Evolutionary conservation across 92 coral and sea anemone species (phyloP).

Genomic region (Umimayanthus chanpuru): DNA sequence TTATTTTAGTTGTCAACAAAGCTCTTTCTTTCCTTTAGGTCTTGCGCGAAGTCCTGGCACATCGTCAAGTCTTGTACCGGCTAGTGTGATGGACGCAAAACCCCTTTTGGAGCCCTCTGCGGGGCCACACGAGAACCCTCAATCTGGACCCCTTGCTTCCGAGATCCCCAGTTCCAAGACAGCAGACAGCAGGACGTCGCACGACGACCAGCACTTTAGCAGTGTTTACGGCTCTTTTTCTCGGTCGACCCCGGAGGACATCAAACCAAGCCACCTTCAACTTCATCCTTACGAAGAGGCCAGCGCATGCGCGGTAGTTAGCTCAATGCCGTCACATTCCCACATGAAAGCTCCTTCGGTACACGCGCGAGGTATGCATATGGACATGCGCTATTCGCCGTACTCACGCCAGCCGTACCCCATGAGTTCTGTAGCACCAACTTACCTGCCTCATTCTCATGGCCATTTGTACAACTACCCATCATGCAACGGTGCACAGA

Average conservation of each 20-base stretch:
- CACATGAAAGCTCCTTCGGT: constrained; percentile 74
- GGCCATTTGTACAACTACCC: constrained; percentile 72
- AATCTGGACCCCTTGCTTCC: background rate
- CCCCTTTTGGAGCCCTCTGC: background rate
- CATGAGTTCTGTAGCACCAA: constrained; percentile 74
- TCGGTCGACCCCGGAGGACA: constrained; percentile 69
- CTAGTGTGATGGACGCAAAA: constrained; percentile 17
- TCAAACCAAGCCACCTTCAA: constrained; percentile 64
- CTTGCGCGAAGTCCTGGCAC: constrained; percentile 1
- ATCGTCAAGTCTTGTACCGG: background rate
- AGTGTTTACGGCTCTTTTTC: constrained; percentile 59
- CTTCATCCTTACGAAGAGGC: constrained; percentile 55
- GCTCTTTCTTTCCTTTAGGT: background rate
- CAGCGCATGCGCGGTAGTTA: constrained; percentile 50
- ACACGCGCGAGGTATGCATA: constrained; percentile 70
- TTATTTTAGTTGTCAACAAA: background rate
- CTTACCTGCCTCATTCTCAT: constrained; percentile 77
- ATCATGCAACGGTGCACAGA: constrained; percentile 74
- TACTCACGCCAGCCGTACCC: constrained; percentile 83
- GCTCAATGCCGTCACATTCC: constrained; percentile 51
- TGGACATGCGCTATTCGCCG: constrained; percentile 91
- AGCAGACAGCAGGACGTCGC: constrained; percentile 18
- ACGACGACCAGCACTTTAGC: constrained; percentile 53
- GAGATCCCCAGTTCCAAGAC: constrained; percentile 8
- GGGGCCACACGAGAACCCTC: background rate